These are phyloP conservation scores for Belonocnema kinseyi DNA, from an alignment of 1,140 invertebrate genomes.

Conservation along the genomic window DNA sequence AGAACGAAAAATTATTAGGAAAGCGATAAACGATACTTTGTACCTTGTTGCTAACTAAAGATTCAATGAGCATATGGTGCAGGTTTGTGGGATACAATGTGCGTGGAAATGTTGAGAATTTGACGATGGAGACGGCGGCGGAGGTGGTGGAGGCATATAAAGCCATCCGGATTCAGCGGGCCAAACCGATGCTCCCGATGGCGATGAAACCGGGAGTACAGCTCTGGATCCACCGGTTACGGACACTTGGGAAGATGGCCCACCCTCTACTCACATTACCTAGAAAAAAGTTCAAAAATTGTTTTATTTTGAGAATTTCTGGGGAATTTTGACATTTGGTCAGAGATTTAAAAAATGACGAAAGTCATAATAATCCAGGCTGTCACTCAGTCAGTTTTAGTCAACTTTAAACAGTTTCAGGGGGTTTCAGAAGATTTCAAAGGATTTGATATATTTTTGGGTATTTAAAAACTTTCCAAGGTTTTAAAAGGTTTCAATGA, in stretches of 20 bases:
- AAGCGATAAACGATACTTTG: not conserved
- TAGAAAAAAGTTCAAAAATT: constrained; percentile 54
- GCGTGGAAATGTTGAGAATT: constrained; percentile 62
- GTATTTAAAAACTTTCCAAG: too few species aligned
- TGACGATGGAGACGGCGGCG: constrained; percentile 61
- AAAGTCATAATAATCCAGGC: too few species aligned
- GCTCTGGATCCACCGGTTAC: constrained; percentile 57
- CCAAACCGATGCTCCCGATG: constrained; percentile 55
- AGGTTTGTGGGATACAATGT: constrained; percentile 74
- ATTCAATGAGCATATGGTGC: constrained; percentile 77
- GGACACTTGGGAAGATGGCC: constrained; percentile 67
- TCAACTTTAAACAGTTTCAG: too few species aligned
- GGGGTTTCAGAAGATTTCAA: too few species aligned
- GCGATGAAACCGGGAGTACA: constrained; percentile 46
- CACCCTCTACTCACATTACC: constrained; percentile 79
- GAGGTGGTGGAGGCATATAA: constrained; percentile 60
- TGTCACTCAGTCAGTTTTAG: too few species aligned
- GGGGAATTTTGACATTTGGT: not conserved
- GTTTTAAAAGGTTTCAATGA: too few species aligned
- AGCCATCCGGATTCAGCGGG: constrained; percentile 58
- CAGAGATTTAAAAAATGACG: too few species aligned
- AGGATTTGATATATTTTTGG: too few species aligned
- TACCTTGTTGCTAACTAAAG: constrained; percentile 61
- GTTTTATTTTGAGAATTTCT: not conserved
- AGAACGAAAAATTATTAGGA: not conserved